These are phyloP conservation scores for Sinohyriopsis cumingii DNA, from an alignment of 2,888 invertebrate genomes.

Conservation along the genomic window DNA sequence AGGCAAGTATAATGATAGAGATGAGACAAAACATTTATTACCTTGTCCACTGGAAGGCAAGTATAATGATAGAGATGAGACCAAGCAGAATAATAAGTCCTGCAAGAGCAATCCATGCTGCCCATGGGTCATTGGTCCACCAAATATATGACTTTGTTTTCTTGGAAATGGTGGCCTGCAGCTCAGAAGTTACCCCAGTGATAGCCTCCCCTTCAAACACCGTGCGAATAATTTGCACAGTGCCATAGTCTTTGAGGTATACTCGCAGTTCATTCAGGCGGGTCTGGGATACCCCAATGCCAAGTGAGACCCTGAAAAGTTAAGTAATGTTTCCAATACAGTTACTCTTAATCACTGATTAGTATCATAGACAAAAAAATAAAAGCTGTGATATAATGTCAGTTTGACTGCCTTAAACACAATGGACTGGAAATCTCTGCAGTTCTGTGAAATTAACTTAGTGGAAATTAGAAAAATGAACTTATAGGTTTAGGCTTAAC, in stretches of 20 bases:
- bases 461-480: no score
- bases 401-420: no score
- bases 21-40: constrained; percentile 79
- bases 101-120: constrained; percentile 89
- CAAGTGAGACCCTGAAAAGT: background rate
- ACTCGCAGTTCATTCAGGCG: constrained; percentile 7
- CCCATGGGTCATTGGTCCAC: constrained; percentile 80
- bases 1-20: constrained; percentile 88
- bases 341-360: constrained; percentile 1
- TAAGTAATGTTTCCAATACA: constrained; percentile 5
- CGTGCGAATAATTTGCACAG: constrained; percentile 31
- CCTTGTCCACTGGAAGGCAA: constrained; percentile 94
- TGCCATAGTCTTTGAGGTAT: constrained; percentile 9
- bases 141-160: constrained; percentile 54
- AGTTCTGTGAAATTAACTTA: no score
- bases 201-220: constrained; percentile 35
- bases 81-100: constrained; percentile 89
- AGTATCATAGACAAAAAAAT: no score
- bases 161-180: constrained; percentile 20
- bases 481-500: no score
- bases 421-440: no score
- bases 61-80: constrained; percentile 90
- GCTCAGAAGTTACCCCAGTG: constrained; percentile 23
- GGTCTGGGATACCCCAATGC: background rate
- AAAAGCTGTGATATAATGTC: no score